phyloP scores from a whole-genome alignment of 1,140 invertebrate species.

The Antheraea pernyi region DNA sequence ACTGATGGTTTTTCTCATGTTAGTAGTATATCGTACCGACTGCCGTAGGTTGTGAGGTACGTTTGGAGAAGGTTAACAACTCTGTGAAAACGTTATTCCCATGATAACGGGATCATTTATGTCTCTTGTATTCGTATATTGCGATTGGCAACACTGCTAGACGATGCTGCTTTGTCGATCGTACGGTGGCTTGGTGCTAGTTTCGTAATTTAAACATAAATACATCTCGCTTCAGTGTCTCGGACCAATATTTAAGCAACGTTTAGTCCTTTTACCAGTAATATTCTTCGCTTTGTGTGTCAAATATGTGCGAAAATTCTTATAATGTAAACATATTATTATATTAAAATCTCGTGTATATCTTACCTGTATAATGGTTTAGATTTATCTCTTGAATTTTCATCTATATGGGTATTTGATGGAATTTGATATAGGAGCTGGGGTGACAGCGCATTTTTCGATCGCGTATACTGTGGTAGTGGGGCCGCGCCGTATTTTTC shows the following conservation, averaged over 20 bases:
- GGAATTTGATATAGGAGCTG: conserved; percentile 57
- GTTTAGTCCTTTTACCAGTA: conserved; percentile 56
- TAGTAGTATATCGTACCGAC: conserved; percentile 24
- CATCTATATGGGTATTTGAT: conserved; percentile 68
- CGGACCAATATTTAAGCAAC: conserved; percentile 74
- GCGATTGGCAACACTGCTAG: conserved; percentile 25
- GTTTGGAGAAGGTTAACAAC: background rate
- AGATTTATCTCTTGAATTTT: conserved; percentile 66
- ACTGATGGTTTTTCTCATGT: conserved; percentile 20
- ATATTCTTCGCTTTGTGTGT: conserved; percentile 77
- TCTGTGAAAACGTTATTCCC: background rate
- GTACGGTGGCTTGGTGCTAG: conserved; percentile 75
- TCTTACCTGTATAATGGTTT: conserved; percentile 75
- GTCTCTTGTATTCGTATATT: conserved; percentile 47
- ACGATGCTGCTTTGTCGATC: conserved; percentile 48
- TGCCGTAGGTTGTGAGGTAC: conserved; percentile 40
- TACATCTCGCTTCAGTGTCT: conserved; percentile 72
- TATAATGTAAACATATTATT: conserved; percentile 60
- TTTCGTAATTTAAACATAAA: conserved; percentile 56
- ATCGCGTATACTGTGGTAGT: conserved; percentile 69
- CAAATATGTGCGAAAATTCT: conserved; percentile 77
- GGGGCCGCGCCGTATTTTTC: conserved; percentile 55
- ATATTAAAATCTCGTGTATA: conserved; percentile 65
- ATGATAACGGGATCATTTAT: conserved; percentile 15
- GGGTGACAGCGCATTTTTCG: conserved; percentile 56